Base-by-base conservation (phyloP, 2,888 invertebrate species). In the Kuschelorhynchus macadamiae region DNA sequence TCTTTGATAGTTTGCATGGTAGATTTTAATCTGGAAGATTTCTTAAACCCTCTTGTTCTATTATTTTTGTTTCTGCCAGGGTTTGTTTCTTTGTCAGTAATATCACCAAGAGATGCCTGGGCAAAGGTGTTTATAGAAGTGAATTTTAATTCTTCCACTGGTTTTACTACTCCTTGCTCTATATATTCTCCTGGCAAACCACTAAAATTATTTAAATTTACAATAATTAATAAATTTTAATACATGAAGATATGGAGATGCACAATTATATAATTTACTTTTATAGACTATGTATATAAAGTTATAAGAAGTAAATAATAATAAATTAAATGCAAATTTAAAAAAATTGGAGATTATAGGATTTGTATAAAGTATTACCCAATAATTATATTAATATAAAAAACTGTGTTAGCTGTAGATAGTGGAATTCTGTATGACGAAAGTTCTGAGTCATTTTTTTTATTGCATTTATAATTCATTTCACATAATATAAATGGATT, bases 101-200 rank as follows among this genome's bases (percentile, higher is more conserved):
- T 81, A 71, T 88, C 86, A 70, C 80, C 79, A 17, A 88, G 77
- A 67, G 85, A 86, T 7, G 85, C 85, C 73, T 82, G 79, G 18
- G 88, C 82, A 79, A 88, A 88, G 21, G 85, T 84, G 71, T 85
- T 84, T 30, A 88, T 81, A 7, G 88, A 85, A 57, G 86, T 85
- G 75, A 88, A 88, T 32, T 72, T 12, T 30, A 69, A 47, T 14
- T 74, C 61, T 44, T 81, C 71, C 72, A 77, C 80, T 25, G 76
- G 71, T 12, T 82, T 74, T 12, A 80, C 80, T 66, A 89, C 82
- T 76, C 88, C 86, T 30, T 90, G 79, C 80, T 87, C 86, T 20
- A 90, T 79, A 80, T 86, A 88, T 76, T 88, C 86, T 1, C 90
- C 90, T 65, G 87, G 84, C 41, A 82, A 81, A 18, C 86, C 81